Evolutionary conservation across 2,797 vertebrate species (phyloP).

Genomic region (Trachops cirrhosus): DNA sequence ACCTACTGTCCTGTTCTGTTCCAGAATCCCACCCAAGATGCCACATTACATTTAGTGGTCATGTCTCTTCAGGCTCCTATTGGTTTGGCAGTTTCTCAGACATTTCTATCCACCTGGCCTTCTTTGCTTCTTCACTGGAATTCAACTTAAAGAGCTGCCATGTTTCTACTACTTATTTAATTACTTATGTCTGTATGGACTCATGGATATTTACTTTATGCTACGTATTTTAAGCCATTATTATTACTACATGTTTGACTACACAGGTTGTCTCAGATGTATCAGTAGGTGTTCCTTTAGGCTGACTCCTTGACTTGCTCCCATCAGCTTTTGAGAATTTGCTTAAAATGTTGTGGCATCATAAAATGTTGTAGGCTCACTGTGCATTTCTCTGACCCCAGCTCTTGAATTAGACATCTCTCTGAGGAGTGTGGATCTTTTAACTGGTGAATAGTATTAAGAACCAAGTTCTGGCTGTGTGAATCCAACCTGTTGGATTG

Average conservation of each 20-base stretch:
- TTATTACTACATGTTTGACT: not conserved
- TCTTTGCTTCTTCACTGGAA: not conserved
- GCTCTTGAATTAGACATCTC: not conserved
- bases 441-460: not conserved
- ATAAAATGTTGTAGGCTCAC: not conserved
- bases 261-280: not conserved
- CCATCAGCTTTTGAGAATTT: not conserved
- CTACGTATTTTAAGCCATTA: not conserved
- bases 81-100: not conserved
- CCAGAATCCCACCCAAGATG: not conserved
- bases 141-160: not conserved
- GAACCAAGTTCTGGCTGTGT: not conserved
- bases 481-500: too few species aligned
- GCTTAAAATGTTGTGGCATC: not conserved
- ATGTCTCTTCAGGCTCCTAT: not conserved
- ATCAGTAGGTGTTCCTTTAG: not conserved
- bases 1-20: not conserved
- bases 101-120: not conserved
- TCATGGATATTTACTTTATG: not conserved
- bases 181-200: not conserved
- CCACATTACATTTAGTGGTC: not conserved
- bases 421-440: not conserved
- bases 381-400: not conserved
- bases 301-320: not conserved
- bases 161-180: not conserved